Evolutionary conservation across 2,113 vertebrate species (phyloP).

Genomic region (Ochotona curzoniae): DNA sequence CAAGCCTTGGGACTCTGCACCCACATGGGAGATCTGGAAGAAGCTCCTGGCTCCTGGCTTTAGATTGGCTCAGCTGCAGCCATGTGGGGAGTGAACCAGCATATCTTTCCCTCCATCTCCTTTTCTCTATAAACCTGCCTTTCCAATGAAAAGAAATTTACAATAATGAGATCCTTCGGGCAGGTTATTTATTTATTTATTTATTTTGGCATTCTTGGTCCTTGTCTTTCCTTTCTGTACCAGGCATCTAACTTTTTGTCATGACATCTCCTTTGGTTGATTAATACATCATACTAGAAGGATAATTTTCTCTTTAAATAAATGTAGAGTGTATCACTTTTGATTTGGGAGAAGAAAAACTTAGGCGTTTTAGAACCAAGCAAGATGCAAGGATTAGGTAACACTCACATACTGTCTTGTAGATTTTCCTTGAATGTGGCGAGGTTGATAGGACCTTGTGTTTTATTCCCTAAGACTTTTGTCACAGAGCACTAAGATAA

Average conservation of each 20-base stretch:
- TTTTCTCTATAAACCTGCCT: no score
- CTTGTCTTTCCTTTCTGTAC: neutral
- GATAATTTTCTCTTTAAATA: neutral
- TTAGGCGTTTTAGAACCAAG: slow-evolving; percentile 4
- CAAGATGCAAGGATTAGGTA: neutral
- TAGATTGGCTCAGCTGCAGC: no score
- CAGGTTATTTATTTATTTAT: neutral
- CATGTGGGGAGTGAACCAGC: no score
- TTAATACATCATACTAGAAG: neutral
- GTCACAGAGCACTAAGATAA: slow-evolving; percentile 13
- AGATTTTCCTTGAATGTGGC: slow-evolving; percentile 1
- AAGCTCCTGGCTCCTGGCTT: no score
- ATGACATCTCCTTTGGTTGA: neutral
- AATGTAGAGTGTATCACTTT: neutral
- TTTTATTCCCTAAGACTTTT: neutral
- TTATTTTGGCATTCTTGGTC: neutral
- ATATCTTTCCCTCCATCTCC: no score
- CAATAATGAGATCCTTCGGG: neutral
- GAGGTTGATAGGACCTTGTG: slow-evolving; percentile 8
- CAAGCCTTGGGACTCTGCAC: no score
- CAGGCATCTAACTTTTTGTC: neutral
- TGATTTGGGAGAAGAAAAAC: slow-evolving; percentile 25
- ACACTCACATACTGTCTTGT: neutral
- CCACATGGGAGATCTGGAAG: no score
- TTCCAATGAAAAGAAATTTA: neutral